These are phyloP conservation scores for Anoplolepis gracilipes DNA, from an alignment of 1,140 invertebrate genomes.

Conservation along the genomic window DNA sequence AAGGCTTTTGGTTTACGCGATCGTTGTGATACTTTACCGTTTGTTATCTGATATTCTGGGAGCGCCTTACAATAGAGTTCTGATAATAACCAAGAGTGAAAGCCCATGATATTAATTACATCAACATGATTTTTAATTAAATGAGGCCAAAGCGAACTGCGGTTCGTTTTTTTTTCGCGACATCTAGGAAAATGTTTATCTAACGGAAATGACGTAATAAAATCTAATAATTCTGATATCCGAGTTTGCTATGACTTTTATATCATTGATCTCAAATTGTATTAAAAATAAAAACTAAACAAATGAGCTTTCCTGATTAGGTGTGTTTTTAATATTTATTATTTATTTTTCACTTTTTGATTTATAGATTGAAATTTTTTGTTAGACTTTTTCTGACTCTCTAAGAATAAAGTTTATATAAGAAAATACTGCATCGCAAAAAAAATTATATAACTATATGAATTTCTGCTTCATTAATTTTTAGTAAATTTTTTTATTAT, in stretches of 20 bases:
- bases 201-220: constrained; percentile 42
- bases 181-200: constrained; percentile 42
- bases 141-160: constrained; percentile 14
- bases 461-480: too few relatives aligned
- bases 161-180: constrained; percentile 43
- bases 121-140: constrained; percentile 43
- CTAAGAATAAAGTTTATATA: not conserved
- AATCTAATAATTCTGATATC: not conserved
- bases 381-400: not conserved
- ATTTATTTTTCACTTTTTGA: not conserved
- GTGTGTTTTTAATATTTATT: not conserved
- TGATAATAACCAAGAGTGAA: constrained; percentile 65
- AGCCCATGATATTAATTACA: constrained; percentile 68
- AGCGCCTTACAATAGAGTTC: constrained; percentile 24
- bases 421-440: not conserved
- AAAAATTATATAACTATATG: not conserved
- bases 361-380: constrained; percentile 9
- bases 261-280: not conserved
- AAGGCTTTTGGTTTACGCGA: constrained; percentile 53
- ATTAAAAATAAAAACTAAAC: constrained; percentile 7
- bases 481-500: not conserved
- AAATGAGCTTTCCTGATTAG: not conserved
- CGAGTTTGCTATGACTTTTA: not conserved
- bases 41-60: constrained; percentile 58
- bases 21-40: constrained; percentile 42